Evolutionary conservation across 2,888 invertebrate species (phyloP), one percentile per base, ranked within the genome.

Genomic region (Fragum sueziense): DNA sequence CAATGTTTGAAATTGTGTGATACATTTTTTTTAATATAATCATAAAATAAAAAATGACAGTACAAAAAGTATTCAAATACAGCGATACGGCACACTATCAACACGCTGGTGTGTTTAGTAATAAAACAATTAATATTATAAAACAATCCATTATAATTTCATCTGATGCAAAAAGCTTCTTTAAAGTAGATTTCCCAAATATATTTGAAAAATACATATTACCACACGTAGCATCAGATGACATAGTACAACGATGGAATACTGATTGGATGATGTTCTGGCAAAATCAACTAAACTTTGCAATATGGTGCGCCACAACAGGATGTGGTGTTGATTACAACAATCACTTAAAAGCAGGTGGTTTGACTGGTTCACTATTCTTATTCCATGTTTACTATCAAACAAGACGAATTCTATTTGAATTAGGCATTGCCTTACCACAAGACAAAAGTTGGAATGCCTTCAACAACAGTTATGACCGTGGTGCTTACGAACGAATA

Each of bases 201-300:
- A 6, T 67, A 67, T 54, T 70, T 67, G 71, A 71, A 71, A 67
- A 76, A 7, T 75, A 75, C 29, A 29, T 47, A 69, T 31, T 70
- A 61, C 68, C 65, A 70, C 27, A 52, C 14, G 69, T 71, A 33
- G n/a, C 41, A 68, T 59, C 73, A 69, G 51, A 69, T 54, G 70
- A 47, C 1, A 41, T 73, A 37, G 69, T 73, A 22, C 1, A 59
- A 57, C 17, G 37, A 65, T 74, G 68, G 74, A 62, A 62, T 11
- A 54, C 73, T 31, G 52, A 74, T 27, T 65, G 71, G 41, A 37
- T 79, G 31, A 51, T 25, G 33, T 82, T 79, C 47, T 79, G 74
- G 70, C 79, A 73, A 59, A 76, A 80, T 70, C 76, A 80, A 34
- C 61, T 80, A n/a, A 69, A 76, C 41, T 76, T 76, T 59, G 70